Percentiles rank a stretch among this genome's conserved stretches.
These are phyloP conservation scores for Brienomyrus longianalis DNA, from an alignment of 2,113 vertebrate genomes.

Conservation along the genomic window DNA sequence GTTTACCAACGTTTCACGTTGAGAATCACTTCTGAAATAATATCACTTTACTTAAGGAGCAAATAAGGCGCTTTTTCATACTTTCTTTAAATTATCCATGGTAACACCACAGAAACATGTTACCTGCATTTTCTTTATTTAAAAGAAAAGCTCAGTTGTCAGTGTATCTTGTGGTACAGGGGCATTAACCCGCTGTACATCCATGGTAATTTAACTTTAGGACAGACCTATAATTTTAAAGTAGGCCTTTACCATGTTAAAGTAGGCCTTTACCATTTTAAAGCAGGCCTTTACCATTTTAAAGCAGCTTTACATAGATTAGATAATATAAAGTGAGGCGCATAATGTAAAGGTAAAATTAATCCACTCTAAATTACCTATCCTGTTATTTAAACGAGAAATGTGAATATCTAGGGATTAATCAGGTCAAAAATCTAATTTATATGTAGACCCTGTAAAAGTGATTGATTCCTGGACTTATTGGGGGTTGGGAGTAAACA, in stretches of 20 bases:
- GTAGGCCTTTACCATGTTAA: not conserved
- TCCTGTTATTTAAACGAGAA: not conserved
- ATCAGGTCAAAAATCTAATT: not conserved
- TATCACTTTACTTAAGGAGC: not conserved
- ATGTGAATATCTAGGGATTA: not conserved
- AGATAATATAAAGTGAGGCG: not conserved
- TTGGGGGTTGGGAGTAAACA: not conserved
- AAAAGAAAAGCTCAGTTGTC: not conserved
- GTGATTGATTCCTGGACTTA: slow-evolving; percentile 11
- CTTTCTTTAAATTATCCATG: not conserved
- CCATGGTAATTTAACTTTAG: not conserved
- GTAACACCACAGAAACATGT: not conserved
- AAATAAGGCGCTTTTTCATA: not conserved
- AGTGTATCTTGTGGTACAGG: no score
- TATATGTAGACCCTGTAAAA: not conserved
- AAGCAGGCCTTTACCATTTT: not conserved
- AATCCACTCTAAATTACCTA: slow-evolving; percentile 4
- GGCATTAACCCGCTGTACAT: not conserved
- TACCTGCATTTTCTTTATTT: not conserved
- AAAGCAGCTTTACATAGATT: slow-evolving; percentile 10
- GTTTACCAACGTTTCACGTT: not conserved
- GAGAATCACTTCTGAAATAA: not conserved
- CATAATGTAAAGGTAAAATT: not conserved
- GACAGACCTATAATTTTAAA: not conserved
- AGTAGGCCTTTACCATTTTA: not conserved